Conservation (phyloP, 2,888 invertebrate genomes). For the Noctua janthe region DNA sequence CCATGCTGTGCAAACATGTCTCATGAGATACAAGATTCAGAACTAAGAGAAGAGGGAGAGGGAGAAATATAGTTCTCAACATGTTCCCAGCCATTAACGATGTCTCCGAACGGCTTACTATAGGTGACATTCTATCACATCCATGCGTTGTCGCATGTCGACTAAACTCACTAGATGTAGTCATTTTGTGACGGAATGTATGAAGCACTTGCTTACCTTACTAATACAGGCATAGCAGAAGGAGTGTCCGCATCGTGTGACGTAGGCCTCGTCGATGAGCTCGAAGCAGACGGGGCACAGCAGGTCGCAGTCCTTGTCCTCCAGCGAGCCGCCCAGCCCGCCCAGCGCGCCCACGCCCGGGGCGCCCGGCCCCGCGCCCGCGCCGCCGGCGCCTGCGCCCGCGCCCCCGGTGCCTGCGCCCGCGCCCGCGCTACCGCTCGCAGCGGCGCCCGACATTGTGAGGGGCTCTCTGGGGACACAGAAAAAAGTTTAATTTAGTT, state of each 20-base stretch:
- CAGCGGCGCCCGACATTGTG: constrained; percentile 75
- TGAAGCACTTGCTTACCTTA: constrained; percentile 85
- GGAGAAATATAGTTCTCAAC: too few relatives aligned
- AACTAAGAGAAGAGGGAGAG: too few relatives aligned
- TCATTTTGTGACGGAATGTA: neutral
- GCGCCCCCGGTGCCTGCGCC: constrained; percentile 70
- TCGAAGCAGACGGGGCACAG: constrained; percentile 96
- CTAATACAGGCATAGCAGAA: constrained; percentile 96
- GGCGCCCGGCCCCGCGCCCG: constrained; percentile 73
- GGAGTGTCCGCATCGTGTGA: constrained; percentile 97
- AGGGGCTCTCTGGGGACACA: constrained; percentile 7
- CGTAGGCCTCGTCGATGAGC: constrained; percentile 96
- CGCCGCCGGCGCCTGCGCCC: constrained; percentile 69
- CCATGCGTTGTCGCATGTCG: neutral
- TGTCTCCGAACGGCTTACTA: too few relatives aligned
- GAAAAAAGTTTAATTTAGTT: too few relatives aligned
- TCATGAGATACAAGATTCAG: too few relatives aligned
- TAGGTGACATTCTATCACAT: neutral
- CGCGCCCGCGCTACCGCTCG: constrained; percentile 78
- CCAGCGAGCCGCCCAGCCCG: constrained; percentile 91
- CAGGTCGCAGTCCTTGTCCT: constrained; percentile 92
- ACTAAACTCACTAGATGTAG: too few relatives aligned
- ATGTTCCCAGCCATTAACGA: too few relatives aligned
- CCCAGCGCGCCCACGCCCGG: constrained; percentile 83
- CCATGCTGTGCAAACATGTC: too few relatives aligned